phyloP scores from a whole-genome alignment of 2,888 invertebrate species.

The Apantesis nais region DNA sequence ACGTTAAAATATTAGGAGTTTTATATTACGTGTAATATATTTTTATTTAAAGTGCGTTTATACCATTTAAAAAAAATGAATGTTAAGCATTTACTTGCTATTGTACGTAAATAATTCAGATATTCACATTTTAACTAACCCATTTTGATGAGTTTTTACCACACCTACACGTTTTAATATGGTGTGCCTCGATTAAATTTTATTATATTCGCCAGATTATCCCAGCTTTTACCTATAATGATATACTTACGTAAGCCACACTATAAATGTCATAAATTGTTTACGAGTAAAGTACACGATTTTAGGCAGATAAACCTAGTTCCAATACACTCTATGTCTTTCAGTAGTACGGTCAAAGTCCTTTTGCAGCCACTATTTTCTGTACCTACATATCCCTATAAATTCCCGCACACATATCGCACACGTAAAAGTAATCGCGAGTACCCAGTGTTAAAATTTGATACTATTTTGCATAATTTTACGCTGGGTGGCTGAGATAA shows the following conservation, averaged over 20 bases:
- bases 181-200: background rate
- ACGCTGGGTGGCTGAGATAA: slow-evolving; percentile 35
- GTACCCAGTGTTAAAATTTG: slow-evolving; percentile 17
- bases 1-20: no score
- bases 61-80: no score
- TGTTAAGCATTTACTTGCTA: background rate
- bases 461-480: slow-evolving; percentile 45
- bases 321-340: background rate
- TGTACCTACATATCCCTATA: background rate
- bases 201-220: background rate
- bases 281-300: background rate
- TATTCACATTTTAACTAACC: background rate
- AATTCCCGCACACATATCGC: slow-evolving; percentile 8
- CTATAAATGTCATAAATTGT: background rate
- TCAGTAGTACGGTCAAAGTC: background rate
- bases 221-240: background rate
- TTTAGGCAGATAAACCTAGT: background rate
- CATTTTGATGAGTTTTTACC: background rate
- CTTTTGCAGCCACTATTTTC: background rate
- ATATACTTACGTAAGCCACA: background rate
- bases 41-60: background rate
- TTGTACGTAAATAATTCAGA: background rate
- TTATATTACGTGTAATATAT: background rate
- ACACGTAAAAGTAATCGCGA: slow-evolving; percentile 8
- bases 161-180: background rate